phyloP scores from a whole-genome alignment of 2,113 vertebrate genomes.

The Plotosus lineatus region DNA sequence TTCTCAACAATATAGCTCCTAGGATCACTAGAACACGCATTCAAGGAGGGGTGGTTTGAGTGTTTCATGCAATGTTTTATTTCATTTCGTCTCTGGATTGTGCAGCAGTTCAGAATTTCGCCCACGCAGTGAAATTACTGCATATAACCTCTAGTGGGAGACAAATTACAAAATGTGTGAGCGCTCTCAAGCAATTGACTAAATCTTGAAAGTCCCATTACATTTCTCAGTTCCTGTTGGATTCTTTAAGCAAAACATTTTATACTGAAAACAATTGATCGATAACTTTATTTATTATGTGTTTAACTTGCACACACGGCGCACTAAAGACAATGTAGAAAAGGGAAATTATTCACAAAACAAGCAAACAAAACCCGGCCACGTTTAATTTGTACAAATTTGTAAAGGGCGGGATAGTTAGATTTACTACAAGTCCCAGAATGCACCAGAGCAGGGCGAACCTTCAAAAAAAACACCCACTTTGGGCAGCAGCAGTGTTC shows the following conservation, averaged over 20 bases:
- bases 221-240: not conserved
- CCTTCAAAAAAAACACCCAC: constrained; percentile 20
- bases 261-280: too few relatives aligned
- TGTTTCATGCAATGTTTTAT: too few relatives aligned
- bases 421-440: constrained; percentile 67
- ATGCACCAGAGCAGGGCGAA: constrained; percentile 38
- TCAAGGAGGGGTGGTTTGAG: too few relatives aligned
- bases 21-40: too few relatives aligned
- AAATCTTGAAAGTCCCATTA: not conserved
- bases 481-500: not conserved
- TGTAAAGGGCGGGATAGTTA: not conserved
- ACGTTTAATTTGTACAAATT: not conserved
- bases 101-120: not conserved
- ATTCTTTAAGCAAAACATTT: too few relatives aligned
- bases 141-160: not conserved
- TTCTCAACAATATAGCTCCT: too few relatives aligned
- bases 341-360: too few relatives aligned
- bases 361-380: too few relatives aligned
- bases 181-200: not conserved
- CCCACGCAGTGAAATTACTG: not conserved
- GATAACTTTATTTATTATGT: not conserved
- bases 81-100: not conserved
- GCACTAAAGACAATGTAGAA: not conserved
- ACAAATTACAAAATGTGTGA: not conserved
- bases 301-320: too few relatives aligned